Evolutionary conservation across 1,140 invertebrate genomes (phyloP).

Genomic region (Metaphire vulgaris): DNA sequence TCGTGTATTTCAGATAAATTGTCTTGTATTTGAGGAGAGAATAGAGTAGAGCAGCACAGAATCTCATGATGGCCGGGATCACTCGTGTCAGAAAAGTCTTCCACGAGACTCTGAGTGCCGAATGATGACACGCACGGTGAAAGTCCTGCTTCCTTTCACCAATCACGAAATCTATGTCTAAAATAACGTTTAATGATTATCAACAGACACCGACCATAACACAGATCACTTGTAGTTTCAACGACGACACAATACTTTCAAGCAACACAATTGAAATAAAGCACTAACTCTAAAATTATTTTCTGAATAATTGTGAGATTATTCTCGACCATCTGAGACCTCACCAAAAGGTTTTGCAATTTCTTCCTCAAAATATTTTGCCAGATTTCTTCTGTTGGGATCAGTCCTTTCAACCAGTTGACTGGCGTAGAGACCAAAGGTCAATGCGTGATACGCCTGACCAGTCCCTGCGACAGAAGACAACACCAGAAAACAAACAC

Average conservation of each 20-base stretch:
- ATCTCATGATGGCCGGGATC: neutral
- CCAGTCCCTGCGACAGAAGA: conserved; percentile 30
- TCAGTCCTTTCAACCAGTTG: conserved; percentile 49
- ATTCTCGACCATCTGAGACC: no score
- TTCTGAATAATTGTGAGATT: no score
- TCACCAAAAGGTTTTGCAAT: conserved; percentile 50
- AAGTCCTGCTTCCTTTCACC: conserved; percentile 11
- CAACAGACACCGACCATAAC: no score
- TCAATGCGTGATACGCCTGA: conserved; percentile 50
- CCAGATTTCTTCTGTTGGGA: conserved; percentile 41
- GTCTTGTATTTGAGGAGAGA: neutral
- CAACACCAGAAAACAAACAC: neutral
- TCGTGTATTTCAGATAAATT: neutral
- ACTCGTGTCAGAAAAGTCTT: neutral
- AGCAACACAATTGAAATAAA: no score
- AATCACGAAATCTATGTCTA: conserved; percentile 25
- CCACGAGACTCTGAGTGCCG: neutral
- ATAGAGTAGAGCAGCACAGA: neutral
- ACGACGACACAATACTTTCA: no score
- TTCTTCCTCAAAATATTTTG: conserved; percentile 50
- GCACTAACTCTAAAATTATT: no score
- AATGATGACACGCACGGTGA: neutral
- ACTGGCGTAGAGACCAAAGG: conserved; percentile 49
- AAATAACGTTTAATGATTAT: no score
- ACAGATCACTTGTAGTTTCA: no score